phyloP scores from a whole-genome alignment of 2,113 vertebrate species.

The Heteronetta atricapilla region DNA sequence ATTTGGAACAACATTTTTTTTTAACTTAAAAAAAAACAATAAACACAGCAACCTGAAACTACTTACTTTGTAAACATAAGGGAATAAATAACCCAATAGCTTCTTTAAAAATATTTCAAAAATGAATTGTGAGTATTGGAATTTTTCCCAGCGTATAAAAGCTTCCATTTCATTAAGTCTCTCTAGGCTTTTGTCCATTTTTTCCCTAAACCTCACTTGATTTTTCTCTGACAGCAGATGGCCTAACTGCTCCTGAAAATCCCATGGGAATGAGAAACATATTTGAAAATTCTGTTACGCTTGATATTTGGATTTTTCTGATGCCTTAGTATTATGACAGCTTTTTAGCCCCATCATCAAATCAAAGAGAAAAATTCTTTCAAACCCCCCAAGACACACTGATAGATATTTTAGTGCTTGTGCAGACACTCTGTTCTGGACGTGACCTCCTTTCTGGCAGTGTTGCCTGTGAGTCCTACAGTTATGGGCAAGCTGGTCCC shows the following conservation, averaged over 20 bases:
- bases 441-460: background rate
- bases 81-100: background rate
- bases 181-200: constrained; percentile 56
- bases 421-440: background rate
- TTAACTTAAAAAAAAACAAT: background rate
- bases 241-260: constrained; percentile 39
- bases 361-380: constrained; percentile 4
- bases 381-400: background rate
- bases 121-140: constrained; percentile 2
- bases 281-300: constrained; percentile 54
- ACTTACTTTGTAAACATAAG: background rate
- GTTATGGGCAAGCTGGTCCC: background rate
- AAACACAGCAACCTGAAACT: background rate
- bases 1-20: background rate
- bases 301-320: constrained; percentile 45
- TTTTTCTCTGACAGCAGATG: constrained; percentile 63
- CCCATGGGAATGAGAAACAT: constrained; percentile 48
- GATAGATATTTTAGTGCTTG: background rate
- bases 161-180: constrained; percentile 68
- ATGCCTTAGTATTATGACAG: constrained; percentile 31
- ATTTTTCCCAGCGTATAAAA: background rate
- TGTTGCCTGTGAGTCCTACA: background rate
- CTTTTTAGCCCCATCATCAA: constrained; percentile 40
- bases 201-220: constrained; percentile 25
- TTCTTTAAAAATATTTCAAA: background rate